Evolutionary conservation across 2,113 vertebrate species (phyloP), one percentile per base, ranked within the genome.

Genomic region (Neotoma lepida): DNA sequence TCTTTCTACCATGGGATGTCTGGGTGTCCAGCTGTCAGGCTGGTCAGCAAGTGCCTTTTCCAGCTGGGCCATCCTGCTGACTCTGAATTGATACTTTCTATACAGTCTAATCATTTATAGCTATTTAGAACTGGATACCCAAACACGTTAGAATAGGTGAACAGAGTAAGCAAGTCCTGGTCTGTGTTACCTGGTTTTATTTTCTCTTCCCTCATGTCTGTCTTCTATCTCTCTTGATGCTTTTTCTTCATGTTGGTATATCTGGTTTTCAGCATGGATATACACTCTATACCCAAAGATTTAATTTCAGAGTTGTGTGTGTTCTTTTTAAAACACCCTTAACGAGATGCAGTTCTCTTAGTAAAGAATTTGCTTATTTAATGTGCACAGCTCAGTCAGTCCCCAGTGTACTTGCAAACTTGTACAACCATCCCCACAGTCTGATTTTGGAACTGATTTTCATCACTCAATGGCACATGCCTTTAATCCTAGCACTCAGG

Each of bases 251-350:
- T 70, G 28, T 49, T 64, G 14, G 18, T 89, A 2, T 56, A 9
- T 94, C 49, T 90, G 66, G 8, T 77, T 93, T 77, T 89, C 46
- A 74, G 54, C 76, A 12, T 91, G 41, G 7, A 28, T 33, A 89
- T 61, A 46, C 1, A 90, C 49, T 81, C 12, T 89, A 5, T 74
- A 4, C 84, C 46, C 46, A 58, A 77, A 41, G 33, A 73, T 92
- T 82, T 44, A 9, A 46, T 86, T 90, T 92, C 54, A 90, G 64
- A 56, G 35, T 56, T 90, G 1, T 81, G 26, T 56, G 15, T 90
- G 44, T 64, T 77, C 80, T 70, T 81, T 81, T 66, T 20, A 35
- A 35, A 63, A 74, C 0, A 90, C 46, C 6, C 58, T 81, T 70
- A 85, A 20, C 49, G 46, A 87, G 54, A 84, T 66, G 5, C 14